These are phyloP conservation scores for Microplitis mediator DNA, from an alignment of 1,140 invertebrate species.

Conservation along the genomic window DNA sequence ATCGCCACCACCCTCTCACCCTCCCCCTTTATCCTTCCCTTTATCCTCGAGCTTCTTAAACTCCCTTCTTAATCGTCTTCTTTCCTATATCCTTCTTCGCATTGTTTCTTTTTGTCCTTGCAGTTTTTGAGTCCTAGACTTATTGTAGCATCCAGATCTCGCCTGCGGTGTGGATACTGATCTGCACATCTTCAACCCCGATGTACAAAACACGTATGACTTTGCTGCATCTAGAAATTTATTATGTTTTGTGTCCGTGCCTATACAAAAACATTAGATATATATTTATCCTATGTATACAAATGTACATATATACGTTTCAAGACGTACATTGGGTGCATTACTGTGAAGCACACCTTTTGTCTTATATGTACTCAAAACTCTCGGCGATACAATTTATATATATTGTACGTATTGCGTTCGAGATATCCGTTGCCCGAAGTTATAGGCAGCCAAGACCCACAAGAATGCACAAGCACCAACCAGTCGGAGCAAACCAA, in stretches of 20 bases:
- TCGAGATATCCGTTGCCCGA: slow-evolving; percentile 2
- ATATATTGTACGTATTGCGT: not conserved
- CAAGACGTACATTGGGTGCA: too few relatives aligned
- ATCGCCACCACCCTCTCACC: not conserved
- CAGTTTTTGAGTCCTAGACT: not conserved
- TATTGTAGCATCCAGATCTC: slow-evolving; percentile 17
- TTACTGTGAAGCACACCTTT: not conserved
- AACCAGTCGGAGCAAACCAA: slow-evolving; percentile 42
- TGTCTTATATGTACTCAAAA: not conserved
- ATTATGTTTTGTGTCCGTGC: too few relatives aligned
- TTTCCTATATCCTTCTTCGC: not conserved
- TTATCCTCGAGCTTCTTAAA: slow-evolving; percentile 14
- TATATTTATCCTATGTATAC: too few relatives aligned
- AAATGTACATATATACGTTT: too few relatives aligned
- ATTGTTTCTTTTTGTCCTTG: not conserved
- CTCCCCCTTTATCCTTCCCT: slow-evolving; percentile 24
- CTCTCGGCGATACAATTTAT: too few relatives aligned
- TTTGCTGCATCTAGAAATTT: too few relatives aligned
- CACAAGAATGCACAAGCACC: too few relatives aligned
- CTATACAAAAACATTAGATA: too few relatives aligned
- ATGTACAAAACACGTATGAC: not conserved
- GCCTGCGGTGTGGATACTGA: slow-evolving; percentile 21
- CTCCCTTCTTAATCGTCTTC: slow-evolving; percentile 30
- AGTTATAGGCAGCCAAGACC: not conserved
- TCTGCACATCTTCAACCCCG: not conserved